Base-by-base conservation (phyloP, 2,888 invertebrate genomes). In the Acanthoscelides obtectus region DNA sequence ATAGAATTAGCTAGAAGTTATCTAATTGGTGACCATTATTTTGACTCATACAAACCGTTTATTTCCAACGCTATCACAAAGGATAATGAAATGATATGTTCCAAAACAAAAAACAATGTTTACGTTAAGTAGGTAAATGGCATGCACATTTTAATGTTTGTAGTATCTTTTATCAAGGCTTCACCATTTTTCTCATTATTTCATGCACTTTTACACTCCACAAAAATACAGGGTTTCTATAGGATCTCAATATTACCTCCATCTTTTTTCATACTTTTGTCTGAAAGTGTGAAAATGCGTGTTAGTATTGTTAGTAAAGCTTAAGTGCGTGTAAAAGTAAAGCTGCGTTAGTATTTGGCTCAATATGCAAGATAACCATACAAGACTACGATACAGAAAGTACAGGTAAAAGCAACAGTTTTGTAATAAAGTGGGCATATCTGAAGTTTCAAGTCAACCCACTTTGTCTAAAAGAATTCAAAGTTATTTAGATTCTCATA, bases 181-280 rank as follows among this genome's bases (percentile, higher is more conserved):
- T 66, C 67, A 69, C 73, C 74, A 74, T 69, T 73, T 75, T 71
- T 73, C 73, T 71, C 73, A 72, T 73, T 72, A 70, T 70, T n/a
- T 72, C 77, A 78, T 78, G 78, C 78, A 75, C 70, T 71, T 69
- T 78, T 71, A 72, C 45, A 45, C 45, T 45, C 45, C 45, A 45
- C 45, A 45, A 45, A 45, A 45, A 45, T 45, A 45, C 17, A 45
- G 17, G 45, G 45, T 45, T 45, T 45, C 45, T 72, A 71, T 74
- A n/a, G n/a, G 72, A 22, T 73, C 69, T 75, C 75, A 74, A 72
- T 72, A 77, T 88, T 91, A 92, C 92, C 92, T 92, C 92, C 92
- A 92, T 86, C 89, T 88, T 84, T 89, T 89, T 87, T 92, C 92
- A 88, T 92, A 92, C 86, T 90, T 91, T 88, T 91, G 89, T 90